A percentile compares a stretch with the other conserved stretches of the same genome.
Conservation (phyloP, 2,888 invertebrate species). For the Cynaeus angustus region DNA sequence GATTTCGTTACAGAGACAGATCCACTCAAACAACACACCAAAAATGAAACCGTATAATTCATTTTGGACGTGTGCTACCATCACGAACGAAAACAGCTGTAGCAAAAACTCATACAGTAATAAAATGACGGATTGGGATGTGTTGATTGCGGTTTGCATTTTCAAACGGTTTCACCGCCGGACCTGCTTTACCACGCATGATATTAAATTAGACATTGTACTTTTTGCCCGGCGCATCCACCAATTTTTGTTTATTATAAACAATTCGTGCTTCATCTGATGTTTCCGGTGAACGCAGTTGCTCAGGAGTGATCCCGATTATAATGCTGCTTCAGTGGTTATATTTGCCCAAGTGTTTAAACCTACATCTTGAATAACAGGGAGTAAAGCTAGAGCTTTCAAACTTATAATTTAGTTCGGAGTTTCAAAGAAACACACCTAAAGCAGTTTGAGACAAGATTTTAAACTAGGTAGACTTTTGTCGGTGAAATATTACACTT, state of each 20-base stretch:
- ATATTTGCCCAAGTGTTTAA: constrained; percentile 29
- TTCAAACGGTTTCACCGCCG: background rate
- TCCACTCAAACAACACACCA: too few relatives aligned
- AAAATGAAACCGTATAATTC: background rate
- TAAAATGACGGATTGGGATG: background rate
- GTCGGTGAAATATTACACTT: constrained; percentile 34
- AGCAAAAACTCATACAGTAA: constrained; percentile 2
- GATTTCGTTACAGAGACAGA: too few relatives aligned
- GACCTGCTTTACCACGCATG: background rate
- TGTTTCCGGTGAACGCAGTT: too few relatives aligned
- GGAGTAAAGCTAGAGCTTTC: constrained; percentile 33
- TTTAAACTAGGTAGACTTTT: constrained; percentile 36
- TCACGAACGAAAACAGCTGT: background rate
- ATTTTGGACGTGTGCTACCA: background rate
- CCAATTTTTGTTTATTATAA: constrained; percentile 7
- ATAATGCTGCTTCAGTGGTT: constrained; percentile 5
- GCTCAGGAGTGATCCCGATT: background rate
- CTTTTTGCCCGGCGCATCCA: background rate
- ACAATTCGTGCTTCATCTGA: background rate
- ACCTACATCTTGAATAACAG: constrained; percentile 38
- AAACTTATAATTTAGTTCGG: constrained; percentile 43
- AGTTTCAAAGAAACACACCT: constrained; percentile 36
- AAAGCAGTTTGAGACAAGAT: constrained; percentile 35
- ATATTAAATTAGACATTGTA: too few relatives aligned
- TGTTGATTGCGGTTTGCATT: constrained; percentile 2